Evolutionary conservation across 92 coral and sea anemone species (phyloP).

Genomic region (Desmophyllum pertusum): DNA sequence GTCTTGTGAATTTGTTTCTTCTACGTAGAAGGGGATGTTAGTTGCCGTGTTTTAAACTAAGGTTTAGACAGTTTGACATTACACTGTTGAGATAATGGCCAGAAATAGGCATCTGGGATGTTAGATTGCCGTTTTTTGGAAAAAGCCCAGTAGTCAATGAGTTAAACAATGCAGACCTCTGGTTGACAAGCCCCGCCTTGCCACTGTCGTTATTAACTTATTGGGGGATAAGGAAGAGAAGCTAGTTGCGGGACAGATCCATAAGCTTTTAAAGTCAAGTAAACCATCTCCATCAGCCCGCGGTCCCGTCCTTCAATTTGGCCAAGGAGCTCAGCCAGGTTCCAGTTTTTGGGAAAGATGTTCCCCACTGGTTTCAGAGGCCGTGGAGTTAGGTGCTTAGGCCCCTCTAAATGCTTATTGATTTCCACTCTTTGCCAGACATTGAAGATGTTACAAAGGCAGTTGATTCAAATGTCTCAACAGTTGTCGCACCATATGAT

Average conservation of each 20-base stretch:
- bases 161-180: slow-evolving; percentile 41
- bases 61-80: too few species aligned
- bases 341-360: background rate
- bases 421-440: too few species aligned
- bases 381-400: background rate
- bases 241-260: background rate
- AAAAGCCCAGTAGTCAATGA: too few species aligned
- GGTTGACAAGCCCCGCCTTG: background rate
- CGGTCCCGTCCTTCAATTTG: slow-evolving; percentile 13
- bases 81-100: too few species aligned
- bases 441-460: too few species aligned
- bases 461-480: too few species aligned
- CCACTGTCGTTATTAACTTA: background rate
- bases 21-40: too few species aligned
- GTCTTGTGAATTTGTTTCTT: too few species aligned
- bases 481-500: too few species aligned
- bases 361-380: slow-evolving; percentile 24
- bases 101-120: background rate
- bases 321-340: slow-evolving; percentile 13
- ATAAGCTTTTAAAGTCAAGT: slow-evolving; percentile 9
- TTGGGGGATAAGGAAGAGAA: slow-evolving; percentile 2
- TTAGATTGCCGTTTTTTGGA: too few species aligned
- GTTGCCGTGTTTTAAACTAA: too few species aligned
- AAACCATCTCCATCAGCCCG: background rate
- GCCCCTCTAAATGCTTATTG: too few species aligned